phyloP scores from a whole-genome alignment of 2,797 vertebrate genomes.

The Pseudotriccus pelzelni region DNA sequence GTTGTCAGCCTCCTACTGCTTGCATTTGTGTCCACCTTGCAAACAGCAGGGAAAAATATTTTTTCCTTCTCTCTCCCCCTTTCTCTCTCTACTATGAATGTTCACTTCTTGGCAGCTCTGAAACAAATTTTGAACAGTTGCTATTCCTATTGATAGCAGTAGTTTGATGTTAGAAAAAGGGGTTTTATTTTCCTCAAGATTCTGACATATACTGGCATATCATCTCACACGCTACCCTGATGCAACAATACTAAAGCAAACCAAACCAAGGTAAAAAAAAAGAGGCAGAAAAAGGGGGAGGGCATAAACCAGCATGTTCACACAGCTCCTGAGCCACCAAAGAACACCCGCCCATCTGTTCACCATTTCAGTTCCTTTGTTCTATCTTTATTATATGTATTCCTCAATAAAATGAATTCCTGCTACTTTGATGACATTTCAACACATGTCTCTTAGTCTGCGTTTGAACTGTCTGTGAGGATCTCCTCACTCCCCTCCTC shows the following conservation, averaged over 20 bases:
- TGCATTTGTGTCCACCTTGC: slow-evolving; percentile 81
- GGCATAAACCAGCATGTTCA: slow-evolving; percentile 62
- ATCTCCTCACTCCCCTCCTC: slow-evolving; percentile 26
- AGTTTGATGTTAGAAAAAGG: slow-evolving; percentile 77
- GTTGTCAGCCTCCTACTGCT: slow-evolving; percentile 77
- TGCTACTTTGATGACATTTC: slow-evolving; percentile 56
- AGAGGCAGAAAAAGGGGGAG: slow-evolving; percentile 62
- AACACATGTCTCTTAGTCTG: slow-evolving; percentile 53
- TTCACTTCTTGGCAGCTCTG: slow-evolving; percentile 81
- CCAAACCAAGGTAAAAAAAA: slow-evolving; percentile 21
- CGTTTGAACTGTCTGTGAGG: slow-evolving; percentile 50
- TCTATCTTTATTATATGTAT: slow-evolving; percentile 60
- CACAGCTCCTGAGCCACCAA: slow-evolving; percentile 63
- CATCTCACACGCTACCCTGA: slow-evolving; percentile 72
- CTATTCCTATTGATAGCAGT: slow-evolving; percentile 80
- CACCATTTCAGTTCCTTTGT: slow-evolving; percentile 72
- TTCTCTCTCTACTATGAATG: slow-evolving; percentile 54
- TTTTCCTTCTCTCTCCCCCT: slow-evolving; percentile 64
- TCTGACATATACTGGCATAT: slow-evolving; percentile 79
- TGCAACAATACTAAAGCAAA: slow-evolving; percentile 72
- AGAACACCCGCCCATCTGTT: slow-evolving; percentile 78
- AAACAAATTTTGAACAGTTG: slow-evolving; percentile 80
- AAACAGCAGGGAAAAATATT: slow-evolving; percentile 79
- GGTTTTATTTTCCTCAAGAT: slow-evolving; percentile 78
- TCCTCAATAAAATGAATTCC: slow-evolving; percentile 52